Evolutionary conservation across 1,140 invertebrate genomes (phyloP).

Genomic region (Panonychus citri): DNA sequence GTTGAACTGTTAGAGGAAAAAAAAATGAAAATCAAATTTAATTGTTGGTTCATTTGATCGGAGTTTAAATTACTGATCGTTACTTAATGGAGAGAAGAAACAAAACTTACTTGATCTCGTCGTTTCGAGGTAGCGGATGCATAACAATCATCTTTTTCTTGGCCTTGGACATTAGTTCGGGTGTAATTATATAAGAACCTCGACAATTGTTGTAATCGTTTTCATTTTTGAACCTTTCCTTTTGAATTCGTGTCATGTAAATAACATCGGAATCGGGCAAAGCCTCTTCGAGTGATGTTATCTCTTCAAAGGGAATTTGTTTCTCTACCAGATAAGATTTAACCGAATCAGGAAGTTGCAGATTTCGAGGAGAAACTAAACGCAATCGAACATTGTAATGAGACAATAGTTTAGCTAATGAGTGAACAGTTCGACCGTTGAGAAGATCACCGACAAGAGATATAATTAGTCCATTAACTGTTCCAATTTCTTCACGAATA

Average conservation of each 20-base stretch:
- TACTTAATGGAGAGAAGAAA: too few relatives aligned
- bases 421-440: slow-evolving; percentile 93
- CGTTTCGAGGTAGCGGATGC: slow-evolving; percentile 82
- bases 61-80: too few relatives aligned
- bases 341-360: slow-evolving; percentile 76
- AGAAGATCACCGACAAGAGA: slow-evolving; percentile 76
- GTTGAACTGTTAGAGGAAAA: slow-evolving; percentile 32
- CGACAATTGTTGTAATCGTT: slow-evolving; percentile 70
- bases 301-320: slow-evolving; percentile 48
- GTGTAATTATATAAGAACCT: slow-evolving; percentile 68
- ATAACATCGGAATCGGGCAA: slow-evolving; percentile 81
- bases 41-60: too few relatives aligned
- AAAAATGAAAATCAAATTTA: slow-evolving; percentile 4
- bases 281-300: slow-evolving; percentile 47
- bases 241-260: slow-evolving; percentile 93
- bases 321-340: slow-evolving; percentile 47
- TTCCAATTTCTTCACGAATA: slow-evolving; percentile 94
- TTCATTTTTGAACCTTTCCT: slow-evolving; percentile 59
- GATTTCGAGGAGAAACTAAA: slow-evolving; percentile 62
- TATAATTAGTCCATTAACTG: slow-evolving; percentile 75
- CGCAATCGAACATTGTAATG: slow-evolving; percentile 65
- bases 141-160: slow-evolving; percentile 85
- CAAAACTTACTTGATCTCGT: slow-evolving; percentile 49
- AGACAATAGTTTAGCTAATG: slow-evolving; percentile 64
- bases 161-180: slow-evolving; percentile 78